Evolutionary conservation across 2,797 vertebrate genomes (phyloP), one percentile per base, ranked within the genome.

Genomic region (Prionace glauca): DNA sequence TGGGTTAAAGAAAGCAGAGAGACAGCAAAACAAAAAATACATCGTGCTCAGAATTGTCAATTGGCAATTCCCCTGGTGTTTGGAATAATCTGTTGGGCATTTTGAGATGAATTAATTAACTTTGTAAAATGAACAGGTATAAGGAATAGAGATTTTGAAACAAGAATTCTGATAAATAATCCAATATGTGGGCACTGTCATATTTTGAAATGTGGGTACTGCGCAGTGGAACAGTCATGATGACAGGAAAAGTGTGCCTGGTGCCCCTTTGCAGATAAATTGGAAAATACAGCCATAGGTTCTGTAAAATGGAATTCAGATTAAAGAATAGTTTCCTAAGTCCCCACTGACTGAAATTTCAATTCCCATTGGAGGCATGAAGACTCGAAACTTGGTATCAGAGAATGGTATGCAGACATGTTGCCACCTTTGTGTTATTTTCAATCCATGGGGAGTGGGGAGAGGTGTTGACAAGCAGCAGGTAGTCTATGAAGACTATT

Each of bases 111-210:
- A 91, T 65, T 65, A 91, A 65, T 36, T 20, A n/a, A 67, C 5
- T 41, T 65, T 93, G n/a, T 69, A 93, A 93, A 67, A 36, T 67
- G 90, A 93, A 41, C 32, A 93, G 90, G 41, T 69, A 65, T 69
- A 41, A 24, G 29, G 65, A 41, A 65, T 65, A 67, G 29, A 36
- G 20, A 69, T 22, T 69, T 93, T 36, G n/a, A 32, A 36, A 65
- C 62, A 36, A 8, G 8, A 65, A 7, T n/a, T 65, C 90, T 69
- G 90, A 93, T 65, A 11, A 65, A 65, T 41, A 69, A 36, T 69
- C 22, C 16, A 41, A n/a, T 36, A 69, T 41, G 14, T 8, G 36
- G 36, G 60, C 36, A 62, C 36, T 69, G 65, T 36, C 90, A 65
- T 65, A 93, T 69, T 67, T 93, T 93, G 91, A 12, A 11, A 41